Percentiles rank a stretch among this genome's conserved stretches.
Evolutionary conservation across 2,888 invertebrate genomes (phyloP).

Genomic region (Plusia festucae): DNA sequence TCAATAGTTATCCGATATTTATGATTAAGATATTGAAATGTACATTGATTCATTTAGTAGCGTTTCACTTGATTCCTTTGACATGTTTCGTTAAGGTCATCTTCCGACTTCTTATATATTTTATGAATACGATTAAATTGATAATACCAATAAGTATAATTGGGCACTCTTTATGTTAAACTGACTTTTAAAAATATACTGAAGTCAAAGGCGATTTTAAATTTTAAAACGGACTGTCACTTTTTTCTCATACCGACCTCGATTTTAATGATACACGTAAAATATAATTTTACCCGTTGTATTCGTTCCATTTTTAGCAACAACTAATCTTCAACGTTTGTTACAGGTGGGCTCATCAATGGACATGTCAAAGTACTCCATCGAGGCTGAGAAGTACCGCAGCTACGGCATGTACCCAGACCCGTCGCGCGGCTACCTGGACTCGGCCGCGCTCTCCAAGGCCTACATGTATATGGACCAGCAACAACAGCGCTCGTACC

Average conservation of each 20-base stretch:
- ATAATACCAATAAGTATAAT: constrained; percentile 20
- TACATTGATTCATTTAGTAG: constrained; percentile 42
- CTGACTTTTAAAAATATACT: background rate
- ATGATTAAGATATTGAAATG: constrained; percentile 50
- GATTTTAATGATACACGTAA: background rate
- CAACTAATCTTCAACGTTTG: constrained; percentile 57
- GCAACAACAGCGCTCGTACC: constrained; percentile 87
- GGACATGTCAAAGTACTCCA: constrained; percentile 94
- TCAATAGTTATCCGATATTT: constrained; percentile 49
- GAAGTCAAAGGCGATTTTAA: background rate
- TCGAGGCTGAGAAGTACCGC: constrained; percentile 94
- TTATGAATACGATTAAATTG: constrained; percentile 23
- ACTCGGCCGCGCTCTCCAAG: constrained; percentile 92
- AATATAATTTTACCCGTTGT: background rate
- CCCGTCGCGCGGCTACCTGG: constrained; percentile 92
- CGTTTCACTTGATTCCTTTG: constrained; percentile 36
- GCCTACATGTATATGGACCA: constrained; percentile 94
- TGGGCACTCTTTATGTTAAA: constrained; percentile 1
- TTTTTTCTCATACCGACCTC: background rate
- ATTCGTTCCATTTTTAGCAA: background rate
- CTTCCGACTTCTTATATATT: constrained; percentile 21
- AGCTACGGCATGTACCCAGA: constrained; percentile 94
- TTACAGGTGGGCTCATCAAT: constrained; percentile 93
- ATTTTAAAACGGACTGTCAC: background rate
- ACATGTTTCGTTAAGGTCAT: constrained; percentile 30